phyloP scores from a whole-genome alignment of 1,140 invertebrate species.

The Amphibalanus amphitrite region DNA sequence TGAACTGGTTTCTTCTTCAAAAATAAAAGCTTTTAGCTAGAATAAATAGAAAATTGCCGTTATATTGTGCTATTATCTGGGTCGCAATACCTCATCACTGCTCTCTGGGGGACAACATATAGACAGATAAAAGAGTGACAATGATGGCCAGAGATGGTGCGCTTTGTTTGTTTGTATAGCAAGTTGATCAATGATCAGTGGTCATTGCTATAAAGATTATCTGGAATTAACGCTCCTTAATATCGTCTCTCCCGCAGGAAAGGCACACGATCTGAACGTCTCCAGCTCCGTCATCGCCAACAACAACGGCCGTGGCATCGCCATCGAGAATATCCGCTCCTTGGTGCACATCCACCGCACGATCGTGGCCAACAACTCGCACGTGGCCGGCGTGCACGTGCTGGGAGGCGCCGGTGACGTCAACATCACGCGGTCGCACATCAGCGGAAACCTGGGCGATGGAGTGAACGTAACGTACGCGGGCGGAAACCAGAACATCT shows the following conservation, averaged over 20 bases:
- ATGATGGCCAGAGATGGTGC: no score
- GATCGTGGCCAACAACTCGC: conserved; percentile 66
- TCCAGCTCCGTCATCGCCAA: conserved; percentile 61
- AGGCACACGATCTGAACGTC: conserved; percentile 74
- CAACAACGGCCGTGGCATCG: conserved; percentile 84
- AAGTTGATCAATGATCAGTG: no score
- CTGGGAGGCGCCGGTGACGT: conserved; percentile 72
- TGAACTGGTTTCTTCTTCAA: no score
- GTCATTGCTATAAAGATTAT: no score
- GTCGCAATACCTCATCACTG: no score
- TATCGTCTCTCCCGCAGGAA: conserved; percentile 25
- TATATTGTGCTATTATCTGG: no score
- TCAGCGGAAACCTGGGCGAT: conserved; percentile 70
- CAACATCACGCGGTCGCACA: conserved; percentile 72
- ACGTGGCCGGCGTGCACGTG: conserved; percentile 73
- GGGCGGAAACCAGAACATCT: conserved; percentile 76
- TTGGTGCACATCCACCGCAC: conserved; percentile 59
- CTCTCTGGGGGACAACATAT: no score
- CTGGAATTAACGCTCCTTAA: no score
- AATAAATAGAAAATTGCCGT: no score
- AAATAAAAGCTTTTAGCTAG: no score
- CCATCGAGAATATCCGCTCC: conserved; percentile 62
- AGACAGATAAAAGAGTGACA: no score
- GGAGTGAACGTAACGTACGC: conserved; percentile 52
- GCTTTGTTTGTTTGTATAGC: no score